phyloP scores from a whole-genome alignment of 2,888 invertebrate genomes.

The Deilephila porcellus region DNA sequence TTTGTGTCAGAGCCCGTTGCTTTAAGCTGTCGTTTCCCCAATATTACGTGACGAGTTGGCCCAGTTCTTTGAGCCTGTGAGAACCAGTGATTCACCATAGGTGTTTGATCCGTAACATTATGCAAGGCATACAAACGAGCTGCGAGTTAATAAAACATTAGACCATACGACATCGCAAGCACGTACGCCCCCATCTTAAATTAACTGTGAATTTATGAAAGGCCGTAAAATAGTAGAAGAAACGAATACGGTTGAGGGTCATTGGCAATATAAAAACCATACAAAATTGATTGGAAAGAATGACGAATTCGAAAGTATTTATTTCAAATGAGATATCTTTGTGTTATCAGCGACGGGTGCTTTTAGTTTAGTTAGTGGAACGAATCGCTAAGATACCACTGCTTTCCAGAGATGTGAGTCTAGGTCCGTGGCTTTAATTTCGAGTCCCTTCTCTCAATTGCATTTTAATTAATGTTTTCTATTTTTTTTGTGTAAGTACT shows the following conservation, averaged over 20 bases:
- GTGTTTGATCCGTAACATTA: constrained; percentile 22
- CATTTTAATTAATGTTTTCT: too few relatives aligned
- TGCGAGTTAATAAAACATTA: constrained; percentile 13
- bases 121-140: constrained; percentile 23
- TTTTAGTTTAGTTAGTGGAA: too few relatives aligned
- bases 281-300: background rate
- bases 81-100: constrained; percentile 17
- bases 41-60: constrained; percentile 20
- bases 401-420: too few relatives aligned
- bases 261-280: constrained; percentile 4
- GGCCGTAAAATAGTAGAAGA: constrained; percentile 15
- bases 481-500: background rate
- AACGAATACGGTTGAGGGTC: constrained; percentile 22
- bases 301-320: background rate
- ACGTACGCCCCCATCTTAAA: constrained; percentile 21
- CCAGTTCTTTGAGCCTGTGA: constrained; percentile 9
- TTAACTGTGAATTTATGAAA: constrained; percentile 22
- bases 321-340: background rate
- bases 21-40: constrained; percentile 11
- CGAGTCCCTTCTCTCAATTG: too few relatives aligned
- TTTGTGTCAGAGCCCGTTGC: background rate
- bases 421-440: too few relatives aligned
- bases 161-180: constrained; percentile 1
- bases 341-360: background rate
- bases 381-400: too few relatives aligned